Base-by-base conservation (phyloP, 2,797 vertebrate species). In the Manis pentadactyla region DNA sequence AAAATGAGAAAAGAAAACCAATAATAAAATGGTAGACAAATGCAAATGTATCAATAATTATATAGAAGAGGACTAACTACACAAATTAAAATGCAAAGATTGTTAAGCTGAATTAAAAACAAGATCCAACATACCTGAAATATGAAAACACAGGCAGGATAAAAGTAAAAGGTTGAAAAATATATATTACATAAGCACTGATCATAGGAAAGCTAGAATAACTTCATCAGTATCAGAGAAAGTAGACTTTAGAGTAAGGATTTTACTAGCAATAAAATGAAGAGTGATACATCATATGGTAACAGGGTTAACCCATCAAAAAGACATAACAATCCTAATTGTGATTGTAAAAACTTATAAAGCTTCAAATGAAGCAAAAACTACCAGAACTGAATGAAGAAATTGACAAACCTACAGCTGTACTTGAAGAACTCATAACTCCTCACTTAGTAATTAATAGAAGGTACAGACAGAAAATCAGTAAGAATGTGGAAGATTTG, bases 341-440 rank as follows among this genome's bases (percentile, higher is more conserved):
- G 37, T 39, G 59, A 57, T n/a, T 68, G 4, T 21, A 75, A 75
- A 83, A 37, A 59, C 59, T 59, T 84, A 83, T 37, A 59, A 17
- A 75, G 25, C n/a, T 74, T 88, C 34, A 88, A 73, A 55, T 87
- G 66, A 88, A 94, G 15, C 29, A 94, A 64, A 82, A 55, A 53
- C 34, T 74, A 81, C 55, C 17, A 73, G 31, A 55, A 71, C 27
- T 69, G 23, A 46, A 39, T 73, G 34, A 34, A 74, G 23, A 88
- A 66, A 64, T 46, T 46, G 57, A 64, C 9, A 18, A 74, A 46
- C 55, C 21, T 63, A 79, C 23, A 71, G 74, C 66, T 66, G 31
- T 29, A 19, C 14, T 73, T 51, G 39, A 29, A 31, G 53, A 63
- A 5, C 18, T 87, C 34, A 63, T 61, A 19, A 7, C 19, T 51